Evolutionary conservation across 2,113 vertebrate genomes (phyloP), one percentile per base, ranked within the genome.

Genomic region (Pristiophorus japonicus): DNA sequence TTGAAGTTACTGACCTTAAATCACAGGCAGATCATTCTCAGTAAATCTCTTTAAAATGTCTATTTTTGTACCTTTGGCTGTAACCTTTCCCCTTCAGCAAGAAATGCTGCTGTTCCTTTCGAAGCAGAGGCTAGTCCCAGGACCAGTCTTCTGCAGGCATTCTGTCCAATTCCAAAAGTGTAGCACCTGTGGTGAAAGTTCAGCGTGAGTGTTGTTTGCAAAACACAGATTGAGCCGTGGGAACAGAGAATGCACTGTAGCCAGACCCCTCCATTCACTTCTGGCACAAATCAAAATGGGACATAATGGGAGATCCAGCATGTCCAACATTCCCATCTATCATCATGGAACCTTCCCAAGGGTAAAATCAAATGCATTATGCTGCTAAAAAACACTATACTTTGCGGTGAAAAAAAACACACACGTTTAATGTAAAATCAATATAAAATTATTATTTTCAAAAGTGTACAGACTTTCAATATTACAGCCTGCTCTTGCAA

Each of bases 151-250:
- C 98, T 97, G 97, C 98, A 99, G 38, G 98, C 98, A 0, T 96
- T 98, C 73, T 98, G 98, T 0, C 98, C 99, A 0, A 99, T 98
- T 70, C 99, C 98, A 0, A 99, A 99, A n/a, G 98, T 98, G 88
- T 98, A 99, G 97, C 99, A 99, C 97, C 99, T 99, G 97, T 94
- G 93, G 16, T 24, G 75, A 85, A 51, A 38, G 24, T 4, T 12
- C n/a, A 75, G 55, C n/a, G 18, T 70, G 42, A 59, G 14, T 34
- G 12, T n/a, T 55, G 11, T 55, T 81, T 62, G 47, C 51, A 62
- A 90, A 90, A 59, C n/a, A 16, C 27, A 59, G 3, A 30, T 30
- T 24, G 12, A 18, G 51, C 55, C 2, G 4, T 42, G 42, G 38
- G 4, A 81, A 16, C 45, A 81, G 34, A 87, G 1, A 96, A 90